A percentile compares a stretch with the other conserved stretches of the same genome.
These are phyloP conservation scores for Phallusia fumigata DNA, from an alignment of 23 tunicate genomes.

Conservation along the genomic window DNA sequence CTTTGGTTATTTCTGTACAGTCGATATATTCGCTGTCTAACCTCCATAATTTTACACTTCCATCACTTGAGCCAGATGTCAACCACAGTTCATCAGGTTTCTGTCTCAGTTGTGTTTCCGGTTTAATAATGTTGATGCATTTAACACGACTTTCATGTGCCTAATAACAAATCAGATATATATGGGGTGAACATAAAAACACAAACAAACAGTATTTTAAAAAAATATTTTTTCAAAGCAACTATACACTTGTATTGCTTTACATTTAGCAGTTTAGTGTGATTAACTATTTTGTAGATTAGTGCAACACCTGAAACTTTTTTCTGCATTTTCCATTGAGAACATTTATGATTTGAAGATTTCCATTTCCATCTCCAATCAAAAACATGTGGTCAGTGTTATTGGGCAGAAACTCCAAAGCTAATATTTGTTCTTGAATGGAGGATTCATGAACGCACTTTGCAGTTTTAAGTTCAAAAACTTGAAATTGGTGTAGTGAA, in stretches of 20 bases:
- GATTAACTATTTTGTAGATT: too few species aligned
- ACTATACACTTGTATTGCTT: too few species aligned
- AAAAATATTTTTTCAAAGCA: too few species aligned
- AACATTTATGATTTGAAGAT: conserved; percentile 24
- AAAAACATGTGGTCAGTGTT: not conserved
- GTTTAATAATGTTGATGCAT: conserved; percentile 16
- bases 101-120: not conserved
- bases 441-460: conserved; percentile 48
- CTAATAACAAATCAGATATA: not conserved
- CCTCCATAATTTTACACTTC: conserved; percentile 43
- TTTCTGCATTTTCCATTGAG: conserved; percentile 7
- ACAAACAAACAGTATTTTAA: too few species aligned
- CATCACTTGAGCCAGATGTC: conserved; percentile 56
- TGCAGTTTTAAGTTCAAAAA: conserved; percentile 60
- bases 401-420: conserved; percentile 35
- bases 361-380: conserved; percentile 47
- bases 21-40: not conserved
- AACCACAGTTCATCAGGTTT: conserved; percentile 36
- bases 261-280: too few species aligned
- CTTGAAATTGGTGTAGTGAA: conserved; percentile 36
- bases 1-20: not conserved
- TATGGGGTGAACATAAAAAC: not conserved
- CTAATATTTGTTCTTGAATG: not conserved
- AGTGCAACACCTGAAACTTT: conserved; percentile 21
- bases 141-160: conserved; percentile 69